Conservation (phyloP, 2,888 invertebrate species). For the Apotomis betuletana region DNA sequence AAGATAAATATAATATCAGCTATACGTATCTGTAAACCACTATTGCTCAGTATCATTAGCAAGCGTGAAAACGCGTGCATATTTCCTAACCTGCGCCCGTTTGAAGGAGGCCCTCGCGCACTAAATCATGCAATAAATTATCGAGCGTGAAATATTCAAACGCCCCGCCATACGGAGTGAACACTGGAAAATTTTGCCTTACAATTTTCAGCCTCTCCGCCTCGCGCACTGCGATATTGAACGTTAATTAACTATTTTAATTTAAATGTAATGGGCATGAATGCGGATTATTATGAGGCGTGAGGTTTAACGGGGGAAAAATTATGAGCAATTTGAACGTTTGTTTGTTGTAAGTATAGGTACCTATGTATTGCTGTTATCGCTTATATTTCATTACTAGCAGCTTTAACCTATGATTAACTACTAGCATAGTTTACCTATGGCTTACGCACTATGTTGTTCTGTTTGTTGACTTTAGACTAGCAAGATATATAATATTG, state of each 20-base stretch:
- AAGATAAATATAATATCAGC: no score
- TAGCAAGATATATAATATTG: no score
- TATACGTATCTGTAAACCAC: no score
- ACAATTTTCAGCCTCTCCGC: conserved; percentile 46
- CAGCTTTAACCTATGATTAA: no score
- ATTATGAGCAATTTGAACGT: no score
- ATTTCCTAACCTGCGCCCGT: conserved; percentile 29
- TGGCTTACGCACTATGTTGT: no score
- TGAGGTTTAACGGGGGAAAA: background rate
- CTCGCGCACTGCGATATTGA: conserved; percentile 46
- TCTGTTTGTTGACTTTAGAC: no score
- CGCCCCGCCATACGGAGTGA: conserved; percentile 68
- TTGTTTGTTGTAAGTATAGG: no score
- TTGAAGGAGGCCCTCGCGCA: conserved; percentile 58
- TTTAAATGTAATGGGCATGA: conserved; percentile 33
- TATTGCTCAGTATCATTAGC: no score
- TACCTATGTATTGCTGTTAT: no score
- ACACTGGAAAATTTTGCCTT: conserved; percentile 64
- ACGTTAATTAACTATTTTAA: conserved; percentile 59
- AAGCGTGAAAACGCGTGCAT: conserved; percentile 31
- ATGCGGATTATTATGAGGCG: background rate
- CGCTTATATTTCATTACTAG: no score
- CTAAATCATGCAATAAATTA: conserved; percentile 81
- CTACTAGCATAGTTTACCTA: no score
- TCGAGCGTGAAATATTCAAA: conserved; percentile 77